A percentile compares a stretch with the other conserved stretches of the same genome.
Evolutionary conservation across 2,113 vertebrate species (phyloP).

Genomic region (Odobenus rosmarus): DNA sequence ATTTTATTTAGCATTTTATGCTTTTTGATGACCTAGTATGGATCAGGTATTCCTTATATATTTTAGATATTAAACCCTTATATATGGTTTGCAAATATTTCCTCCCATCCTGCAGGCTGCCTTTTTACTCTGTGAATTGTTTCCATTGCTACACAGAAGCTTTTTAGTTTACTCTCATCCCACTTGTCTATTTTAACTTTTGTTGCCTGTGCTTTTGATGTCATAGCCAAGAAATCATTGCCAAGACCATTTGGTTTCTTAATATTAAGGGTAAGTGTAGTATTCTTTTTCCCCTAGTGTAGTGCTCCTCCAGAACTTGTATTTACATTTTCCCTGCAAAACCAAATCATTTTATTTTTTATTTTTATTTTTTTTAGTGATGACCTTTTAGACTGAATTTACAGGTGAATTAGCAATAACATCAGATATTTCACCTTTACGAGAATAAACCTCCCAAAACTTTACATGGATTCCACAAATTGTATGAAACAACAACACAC

Average conservation of each 20-base stretch:
- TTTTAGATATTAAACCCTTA: not conserved
- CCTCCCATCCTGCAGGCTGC: not conserved
- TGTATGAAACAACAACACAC: not conserved
- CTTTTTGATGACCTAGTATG: too few relatives aligned
- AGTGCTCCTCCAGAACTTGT: not conserved
- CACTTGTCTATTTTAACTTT: constrained; percentile 35
- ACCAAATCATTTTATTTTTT: not conserved
- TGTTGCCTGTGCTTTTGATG: not conserved
- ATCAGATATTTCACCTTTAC: not conserved
- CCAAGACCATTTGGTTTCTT: constrained; percentile 50
- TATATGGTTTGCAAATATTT: not conserved
- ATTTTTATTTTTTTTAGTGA: not conserved
- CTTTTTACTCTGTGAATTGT: not conserved
- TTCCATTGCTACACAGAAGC: not conserved
- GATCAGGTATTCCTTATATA: not conserved
- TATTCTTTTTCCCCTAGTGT: not conserved
- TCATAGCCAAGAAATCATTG: constrained; percentile 30
- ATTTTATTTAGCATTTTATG: too few relatives aligned
- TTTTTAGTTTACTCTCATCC: not conserved
- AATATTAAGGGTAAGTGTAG: not conserved
- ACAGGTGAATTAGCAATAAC: not conserved
- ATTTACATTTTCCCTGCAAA: constrained; percentile 44
- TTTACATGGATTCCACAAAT: not conserved
- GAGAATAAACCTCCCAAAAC: not conserved
- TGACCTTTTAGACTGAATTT: constrained; percentile 21